Conservation (phyloP, 1,140 invertebrate species). For the Listronotus bonariensis region DNA sequence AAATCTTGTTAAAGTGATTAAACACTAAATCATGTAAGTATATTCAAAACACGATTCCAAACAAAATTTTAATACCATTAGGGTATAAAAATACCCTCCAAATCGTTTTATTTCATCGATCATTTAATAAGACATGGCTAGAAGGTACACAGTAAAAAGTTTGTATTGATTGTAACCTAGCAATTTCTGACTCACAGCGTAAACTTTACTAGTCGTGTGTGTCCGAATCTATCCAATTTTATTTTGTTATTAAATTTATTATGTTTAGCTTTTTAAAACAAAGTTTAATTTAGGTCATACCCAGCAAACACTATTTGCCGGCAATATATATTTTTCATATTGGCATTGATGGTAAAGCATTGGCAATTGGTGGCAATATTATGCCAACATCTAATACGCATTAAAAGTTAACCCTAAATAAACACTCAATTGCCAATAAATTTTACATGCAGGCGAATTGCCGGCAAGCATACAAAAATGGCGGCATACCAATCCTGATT, state of each 20-base stretch:
- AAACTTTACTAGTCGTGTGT: not conserved
- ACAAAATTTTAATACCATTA: not conserved
- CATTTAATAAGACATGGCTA: not conserved
- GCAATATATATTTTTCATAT: no score
- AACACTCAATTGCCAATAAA: no score
- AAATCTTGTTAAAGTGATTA: not conserved
- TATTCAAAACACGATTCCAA: not conserved
- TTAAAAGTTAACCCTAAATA: no score
- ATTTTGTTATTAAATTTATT: no score
- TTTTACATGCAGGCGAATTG: no score
- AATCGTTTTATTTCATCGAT: conserved; percentile 8
- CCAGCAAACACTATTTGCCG: no score
- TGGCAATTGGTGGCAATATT: no score
- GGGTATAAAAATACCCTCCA: conserved; percentile 4
- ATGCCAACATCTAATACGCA: no score
- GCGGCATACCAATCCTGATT: no score
- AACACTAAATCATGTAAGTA: not conserved
- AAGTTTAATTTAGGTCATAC: not conserved
- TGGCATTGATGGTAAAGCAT: no score
- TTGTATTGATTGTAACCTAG: conserved; percentile 48
- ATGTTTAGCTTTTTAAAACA: no score
- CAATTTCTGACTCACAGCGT: conserved; percentile 44
- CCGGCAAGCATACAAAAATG: no score
- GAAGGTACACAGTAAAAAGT: conserved; percentile 27
- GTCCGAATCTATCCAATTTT: not conserved